phyloP scores from a whole-genome alignment of 1,140 invertebrate species.

The Drosophila repletoides region DNA sequence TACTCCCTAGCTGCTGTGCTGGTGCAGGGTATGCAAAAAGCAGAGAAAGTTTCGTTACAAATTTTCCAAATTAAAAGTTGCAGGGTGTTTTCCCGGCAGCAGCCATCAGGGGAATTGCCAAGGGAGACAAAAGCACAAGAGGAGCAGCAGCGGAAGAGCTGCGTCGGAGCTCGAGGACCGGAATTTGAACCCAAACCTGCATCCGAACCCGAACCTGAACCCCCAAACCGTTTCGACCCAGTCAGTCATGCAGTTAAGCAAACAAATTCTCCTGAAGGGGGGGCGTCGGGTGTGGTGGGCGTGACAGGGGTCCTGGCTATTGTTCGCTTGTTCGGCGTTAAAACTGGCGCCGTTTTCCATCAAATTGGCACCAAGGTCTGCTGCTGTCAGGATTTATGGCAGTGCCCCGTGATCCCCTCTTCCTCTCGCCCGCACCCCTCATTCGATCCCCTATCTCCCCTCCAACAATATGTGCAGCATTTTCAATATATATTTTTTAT shows the following conservation, averaged over 20 bases:
- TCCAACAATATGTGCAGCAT: neutral
- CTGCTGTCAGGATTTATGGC: slow-evolving; percentile 13
- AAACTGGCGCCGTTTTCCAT: slow-evolving; percentile 40
- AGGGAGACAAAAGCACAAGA: too few species aligned
- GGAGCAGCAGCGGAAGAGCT: slow-evolving; percentile 8
- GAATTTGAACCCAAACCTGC: neutral
- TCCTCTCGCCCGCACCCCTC: neutral
- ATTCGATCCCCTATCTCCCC: neutral
- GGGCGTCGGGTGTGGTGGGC: neutral
- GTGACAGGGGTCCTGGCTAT: neutral
- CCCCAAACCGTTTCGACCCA: slow-evolving; percentile 15
- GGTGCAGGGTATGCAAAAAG: slow-evolving; percentile 8
- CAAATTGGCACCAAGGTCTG: slow-evolving; percentile 25
- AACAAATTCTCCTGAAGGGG: slow-evolving; percentile 16
- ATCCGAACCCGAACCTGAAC: neutral
- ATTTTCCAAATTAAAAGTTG: slow-evolving; percentile 72
- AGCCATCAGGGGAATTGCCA: slow-evolving; percentile 15
- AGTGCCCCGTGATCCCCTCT: neutral
- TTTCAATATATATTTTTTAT: slow-evolving; percentile 51
- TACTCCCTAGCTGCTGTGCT: neutral
- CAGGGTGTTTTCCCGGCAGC: slow-evolving; percentile 2
- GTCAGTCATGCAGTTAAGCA: slow-evolving; percentile 38
- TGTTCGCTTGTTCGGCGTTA: slow-evolving; percentile 11
- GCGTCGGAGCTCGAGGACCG: neutral
- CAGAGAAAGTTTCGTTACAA: slow-evolving; percentile 55